Evolutionary conservation across 2,888 invertebrate species (phyloP), one percentile per base, ranked within the genome.

Genomic region (Cerastis rubricosa): DNA sequence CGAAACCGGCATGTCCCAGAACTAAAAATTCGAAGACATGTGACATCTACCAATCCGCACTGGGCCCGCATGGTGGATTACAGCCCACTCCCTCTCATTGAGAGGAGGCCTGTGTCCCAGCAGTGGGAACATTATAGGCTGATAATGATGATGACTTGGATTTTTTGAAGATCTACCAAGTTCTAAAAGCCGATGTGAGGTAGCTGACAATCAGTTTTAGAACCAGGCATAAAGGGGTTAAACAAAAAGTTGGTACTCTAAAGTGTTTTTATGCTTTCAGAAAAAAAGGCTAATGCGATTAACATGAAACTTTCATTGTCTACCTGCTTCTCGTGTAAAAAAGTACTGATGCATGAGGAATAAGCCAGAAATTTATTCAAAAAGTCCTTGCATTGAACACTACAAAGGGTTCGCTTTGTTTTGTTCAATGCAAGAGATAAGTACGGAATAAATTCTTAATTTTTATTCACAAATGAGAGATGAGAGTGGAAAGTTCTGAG

Each of bases 221-320:
- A 64, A 54, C 54, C 47, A 71, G 17, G 47, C 29, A 49, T 73
- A 6, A 73, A 61, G 70, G 49, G 70, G 49, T 63, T 22, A 73
- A 83, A 66, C 68, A 75, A 73, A 51, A 17, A 66, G 35, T 61
- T 35, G 51, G 59, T 54, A 66, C 43, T 25, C 25, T 35, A 35
- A 70, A 76, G 51, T 11, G 17, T 29, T 59, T 35, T 66, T 43
- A 54, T 19, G 47, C 47, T 84, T 65, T 67, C 40, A 51, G 51
- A 45, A 29, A 63, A 69, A 68, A 71, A 59, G 59, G 78, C 25
- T 65, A 65, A 71, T 61, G 47, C 40, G 54, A 67, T 78, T 78
- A 78, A 78, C 70, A 79, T 64, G 49, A 73, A 74, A 66, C 29
- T 73, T 81, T 73, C 51, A 73, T 71, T 70, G 78, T 11, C 6